Conservation (phyloP, 2,888 invertebrate species). For the Dolichomitus sp. region DNA sequence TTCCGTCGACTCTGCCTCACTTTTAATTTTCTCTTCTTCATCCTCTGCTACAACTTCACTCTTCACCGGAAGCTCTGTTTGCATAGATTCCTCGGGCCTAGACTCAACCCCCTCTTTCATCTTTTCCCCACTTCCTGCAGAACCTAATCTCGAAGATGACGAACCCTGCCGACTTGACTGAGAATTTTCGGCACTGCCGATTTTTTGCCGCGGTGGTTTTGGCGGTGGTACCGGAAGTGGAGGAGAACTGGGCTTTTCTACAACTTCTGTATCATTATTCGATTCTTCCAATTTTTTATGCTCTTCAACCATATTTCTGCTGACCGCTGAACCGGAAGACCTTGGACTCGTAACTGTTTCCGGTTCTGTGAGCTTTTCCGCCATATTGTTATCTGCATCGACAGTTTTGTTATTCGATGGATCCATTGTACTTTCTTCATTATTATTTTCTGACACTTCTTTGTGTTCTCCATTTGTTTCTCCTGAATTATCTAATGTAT, state of each 20-base stretch:
- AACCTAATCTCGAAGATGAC: conserved; percentile 61
- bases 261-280: conserved; percentile 29
- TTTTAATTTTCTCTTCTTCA: conserved; percentile 76
- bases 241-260: conserved; percentile 64
- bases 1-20: conserved; percentile 76
- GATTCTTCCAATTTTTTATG: conserved; percentile 22
- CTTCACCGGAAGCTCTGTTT: conserved; percentile 58
- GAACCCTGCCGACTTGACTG: conserved; percentile 59
- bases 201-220: conserved; percentile 85
- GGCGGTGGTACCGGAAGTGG: conserved; percentile 84
- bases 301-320: conserved; percentile 27
- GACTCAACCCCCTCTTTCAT: conserved; percentile 17
- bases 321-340: conserved; percentile 56
- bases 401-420: conserved; percentile 4
- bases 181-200: conserved; percentile 86
- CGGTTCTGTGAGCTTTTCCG: conserved; percentile 1
- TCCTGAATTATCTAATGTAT: conserved; percentile 28
- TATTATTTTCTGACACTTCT: conserved; percentile 33
- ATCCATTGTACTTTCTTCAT: conserved; percentile 30
- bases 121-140: conserved; percentile 42
- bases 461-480: conserved; percentile 38
- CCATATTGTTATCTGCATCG: conserved; percentile 39
- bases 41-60: conserved; percentile 52
- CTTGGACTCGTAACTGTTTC: conserved; percentile 49
- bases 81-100: conserved; percentile 62